Base-by-base conservation (phyloP, 30 jellyfish, hydroid and myxozoan species). In the Chrysaora quinquecirrha region DNA sequence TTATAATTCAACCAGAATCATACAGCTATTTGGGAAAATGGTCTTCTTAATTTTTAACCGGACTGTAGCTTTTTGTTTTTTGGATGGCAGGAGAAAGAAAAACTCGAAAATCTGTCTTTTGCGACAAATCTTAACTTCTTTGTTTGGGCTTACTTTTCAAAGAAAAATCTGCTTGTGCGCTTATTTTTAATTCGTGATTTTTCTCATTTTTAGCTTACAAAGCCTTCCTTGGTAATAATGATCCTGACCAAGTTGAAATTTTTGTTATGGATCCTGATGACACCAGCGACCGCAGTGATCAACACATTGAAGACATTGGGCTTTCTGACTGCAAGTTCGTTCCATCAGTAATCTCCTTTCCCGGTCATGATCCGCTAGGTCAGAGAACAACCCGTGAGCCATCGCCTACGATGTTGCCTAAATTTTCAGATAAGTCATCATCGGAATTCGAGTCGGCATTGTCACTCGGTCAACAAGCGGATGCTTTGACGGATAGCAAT, bases 291-390 rank as follows among this genome's bases (percentile, higher is more conserved):
- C 46, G 83, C 24, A 78, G n/a, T 54, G 71, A 52, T 19, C 24
- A 69, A 28, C 83, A 52, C 54, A 47, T 78, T 16, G 30, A 30
- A 21, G 71, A 58, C 34, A 62, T 82, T 18, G 93, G 93, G 48
- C 81, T 82, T 23, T 50, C 93, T 35, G 93, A 82, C 71, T 82
- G 93, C 74, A 82, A 71, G 62, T 54, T 27, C 32, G 65, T 65
- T 0, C 93, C 93, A 21, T 63, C 85, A 1, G 86, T 82, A 3
- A 64, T 82, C n/a, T 83, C 73, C 56, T 82, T 82, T 34, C 64
- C 81, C 30, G 43, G 49, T 18, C 86, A 71, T 22, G 93, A 82
- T 46, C 93, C 93, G 1, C 86, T 82, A 12, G 93, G 93, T 22
- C 22, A 82, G 80, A 20, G 66, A 72, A 29, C 80, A 23, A 78